These are phyloP conservation scores for Tonatia bakeri DNA, from an alignment of 2,113 vertebrate species.

Conservation along the genomic window DNA sequence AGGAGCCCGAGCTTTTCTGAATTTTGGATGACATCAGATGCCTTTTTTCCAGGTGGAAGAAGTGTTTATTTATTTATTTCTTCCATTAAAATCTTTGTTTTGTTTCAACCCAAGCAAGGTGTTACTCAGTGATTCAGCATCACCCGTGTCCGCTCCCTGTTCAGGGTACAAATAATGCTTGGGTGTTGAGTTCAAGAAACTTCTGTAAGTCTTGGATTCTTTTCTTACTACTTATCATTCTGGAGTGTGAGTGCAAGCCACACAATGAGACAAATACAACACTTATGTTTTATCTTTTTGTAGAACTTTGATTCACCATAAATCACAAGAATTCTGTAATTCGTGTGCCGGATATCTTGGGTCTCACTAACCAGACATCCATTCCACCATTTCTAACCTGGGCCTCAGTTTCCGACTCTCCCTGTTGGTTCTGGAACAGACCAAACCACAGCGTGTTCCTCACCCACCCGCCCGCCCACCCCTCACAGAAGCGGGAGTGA, in stretches of 20 bases:
- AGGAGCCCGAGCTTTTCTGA: not conserved
- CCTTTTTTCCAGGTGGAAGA: not conserved
- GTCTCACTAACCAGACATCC: constrained; percentile 81
- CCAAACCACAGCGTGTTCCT: not conserved
- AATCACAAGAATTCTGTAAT: constrained; percentile 63
- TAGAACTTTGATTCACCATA: constrained; percentile 62
- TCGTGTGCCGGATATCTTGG: constrained; percentile 82
- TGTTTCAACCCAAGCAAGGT: not conserved
- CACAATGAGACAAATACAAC: constrained; percentile 73
- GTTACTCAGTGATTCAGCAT: not conserved
- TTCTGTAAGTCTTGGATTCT: constrained; percentile 82
- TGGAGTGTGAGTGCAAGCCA: constrained; percentile 66
- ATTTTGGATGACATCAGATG: not conserved
- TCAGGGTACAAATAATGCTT: not conserved
- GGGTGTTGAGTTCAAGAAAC: constrained; percentile 23
- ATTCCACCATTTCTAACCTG: constrained; percentile 16
- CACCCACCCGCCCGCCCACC: not conserved
- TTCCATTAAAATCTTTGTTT: not conserved
- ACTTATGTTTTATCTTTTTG: constrained; percentile 67
- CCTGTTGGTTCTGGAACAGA: not conserved
- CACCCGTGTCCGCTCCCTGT: not conserved
- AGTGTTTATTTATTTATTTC: not conserved
- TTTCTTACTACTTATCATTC: constrained; percentile 81
- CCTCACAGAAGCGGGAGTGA: not conserved
- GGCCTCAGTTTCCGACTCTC: not conserved